Evolutionary conservation across 2,797 vertebrate genomes (phyloP).

Genomic region (Gephyroberyx darwinii): DNA sequence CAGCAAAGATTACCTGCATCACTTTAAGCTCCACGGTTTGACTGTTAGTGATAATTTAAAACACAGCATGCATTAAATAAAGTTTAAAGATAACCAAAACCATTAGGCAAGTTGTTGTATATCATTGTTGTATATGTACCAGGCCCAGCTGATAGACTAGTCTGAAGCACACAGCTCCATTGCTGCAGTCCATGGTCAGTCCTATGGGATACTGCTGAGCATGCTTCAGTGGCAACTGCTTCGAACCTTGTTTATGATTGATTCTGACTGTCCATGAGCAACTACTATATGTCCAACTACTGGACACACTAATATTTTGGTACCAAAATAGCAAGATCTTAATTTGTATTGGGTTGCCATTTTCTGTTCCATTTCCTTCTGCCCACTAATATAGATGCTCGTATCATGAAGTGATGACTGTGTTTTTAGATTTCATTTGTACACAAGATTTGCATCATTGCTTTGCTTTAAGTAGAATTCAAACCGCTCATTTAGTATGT

Average conservation of each 20-base stretch:
- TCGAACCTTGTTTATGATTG: conserved; percentile 1
- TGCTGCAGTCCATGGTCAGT: not conserved
- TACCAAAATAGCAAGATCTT: conserved; percentile 7
- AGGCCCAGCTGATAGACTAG: not conserved
- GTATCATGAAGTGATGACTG: conserved; percentile 34
- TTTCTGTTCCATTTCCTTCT: conserved; percentile 56
- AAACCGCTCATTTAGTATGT: conserved; percentile 38
- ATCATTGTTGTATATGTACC: not conserved
- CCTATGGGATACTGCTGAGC: not conserved
- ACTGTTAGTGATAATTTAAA: not conserved
- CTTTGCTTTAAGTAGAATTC: conserved; percentile 51
- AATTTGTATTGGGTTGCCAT: conserved; percentile 45
- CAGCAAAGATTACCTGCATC: not conserved
- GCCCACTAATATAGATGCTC: conserved; percentile 43
- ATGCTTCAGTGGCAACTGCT: not conserved
- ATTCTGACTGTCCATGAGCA: not conserved
- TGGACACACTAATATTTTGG: conserved; percentile 12
- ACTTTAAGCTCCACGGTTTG: not conserved
- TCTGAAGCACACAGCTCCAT: not conserved
- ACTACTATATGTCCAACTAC: conserved; percentile 9
- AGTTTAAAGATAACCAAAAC: not conserved
- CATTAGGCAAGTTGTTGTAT: not conserved
- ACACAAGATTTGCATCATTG: conserved; percentile 36
- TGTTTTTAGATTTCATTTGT: conserved; percentile 38
- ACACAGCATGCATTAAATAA: not conserved